Evolutionary conservation across 2,888 invertebrate species (phyloP).

Genomic region (Lasioglossum marginatum): DNA sequence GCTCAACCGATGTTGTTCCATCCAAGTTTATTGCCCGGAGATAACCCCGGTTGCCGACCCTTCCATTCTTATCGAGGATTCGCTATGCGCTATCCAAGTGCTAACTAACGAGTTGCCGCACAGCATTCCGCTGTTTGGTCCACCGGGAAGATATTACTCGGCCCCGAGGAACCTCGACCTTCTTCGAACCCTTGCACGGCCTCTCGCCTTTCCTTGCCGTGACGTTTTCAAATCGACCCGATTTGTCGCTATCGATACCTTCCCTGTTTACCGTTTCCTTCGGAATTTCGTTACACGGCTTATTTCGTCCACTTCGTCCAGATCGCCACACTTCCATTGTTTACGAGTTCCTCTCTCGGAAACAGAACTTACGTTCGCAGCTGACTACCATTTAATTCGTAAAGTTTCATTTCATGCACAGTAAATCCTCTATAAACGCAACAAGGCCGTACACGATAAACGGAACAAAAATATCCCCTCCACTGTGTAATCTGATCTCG

Average conservation of each 20-base stretch:
- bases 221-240: slow-evolving; percentile 26
- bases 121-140: slow-evolving; percentile 72
- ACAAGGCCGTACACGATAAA: too few relatives aligned
- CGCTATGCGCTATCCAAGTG: slow-evolving; percentile 76
- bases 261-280: background rate
- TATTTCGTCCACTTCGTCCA: background rate
- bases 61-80: slow-evolving; percentile 80
- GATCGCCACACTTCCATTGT: background rate
- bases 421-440: too few relatives aligned
- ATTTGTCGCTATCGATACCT: background rate
- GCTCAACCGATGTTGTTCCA: slow-evolving; percentile 76
- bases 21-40: slow-evolving; percentile 81
- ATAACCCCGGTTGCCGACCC: slow-evolving; percentile 80
- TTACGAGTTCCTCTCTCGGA: background rate
- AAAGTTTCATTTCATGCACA: too few relatives aligned
- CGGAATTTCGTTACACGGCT: slow-evolving; percentile 8
- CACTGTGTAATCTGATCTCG: too few relatives aligned
- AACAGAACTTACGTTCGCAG: background rate
- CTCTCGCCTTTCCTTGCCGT: background rate
- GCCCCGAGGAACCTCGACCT: slow-evolving; percentile 58
- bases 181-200: slow-evolving; percentile 42
- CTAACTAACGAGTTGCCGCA: slow-evolving; percentile 80
- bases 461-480: too few relatives aligned
- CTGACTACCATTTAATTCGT: too few relatives aligned
- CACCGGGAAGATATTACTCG: slow-evolving; percentile 63